Evolutionary conservation across 2,113 vertebrate genomes (phyloP), one percentile per base, ranked within the genome.

Genomic region (Pachyramphus minor): DNA sequence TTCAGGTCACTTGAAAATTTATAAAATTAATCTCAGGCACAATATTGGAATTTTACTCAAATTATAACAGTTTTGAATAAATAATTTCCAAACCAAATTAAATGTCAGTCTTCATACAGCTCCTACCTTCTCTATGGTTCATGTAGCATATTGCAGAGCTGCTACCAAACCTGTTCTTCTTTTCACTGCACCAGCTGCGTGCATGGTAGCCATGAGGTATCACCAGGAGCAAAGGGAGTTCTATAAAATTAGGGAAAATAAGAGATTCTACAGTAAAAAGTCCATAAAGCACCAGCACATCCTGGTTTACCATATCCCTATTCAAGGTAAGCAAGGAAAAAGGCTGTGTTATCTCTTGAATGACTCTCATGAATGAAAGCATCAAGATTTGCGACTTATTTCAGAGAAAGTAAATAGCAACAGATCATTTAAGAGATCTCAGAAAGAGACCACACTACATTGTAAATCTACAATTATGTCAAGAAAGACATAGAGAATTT

Each of bases 131-230:
- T 16, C 30, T 47, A 31, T 30, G 33, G 25, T 10, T 81, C n/a
- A 15, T 30, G 33, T 6, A 33, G 9, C 3, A 15, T 7, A 9
- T 33, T 33, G 7, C 11, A 11, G 13, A 74, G 9, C 45, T 52
- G 45, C 35, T 78, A 56, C 55, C 42, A 33, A 69, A 11, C 9
- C 37, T 76, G 9, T 7, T 71, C 14, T 33, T 58, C 60, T 3
- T 68, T 71, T 60, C 56, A 63, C 24, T 41, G 18, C 47, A 39
- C 9, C 0, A 0, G 23, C n/a, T 67, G 30, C 39, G 22, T 1
- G 0, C 0, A 0, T 47, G 25, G 44, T 9, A 67, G 45, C 6
- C 0, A 1, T 17, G 18, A 50, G 27, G 52, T 47, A 63, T 17
- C 30, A 67, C 28, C 39, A 68, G 31, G 25, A 39, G 4, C 39